These are phyloP conservation scores for Porites evermanni DNA, from an alignment of 92 coral and sea anemone genomes.

Conservation along the genomic window DNA sequence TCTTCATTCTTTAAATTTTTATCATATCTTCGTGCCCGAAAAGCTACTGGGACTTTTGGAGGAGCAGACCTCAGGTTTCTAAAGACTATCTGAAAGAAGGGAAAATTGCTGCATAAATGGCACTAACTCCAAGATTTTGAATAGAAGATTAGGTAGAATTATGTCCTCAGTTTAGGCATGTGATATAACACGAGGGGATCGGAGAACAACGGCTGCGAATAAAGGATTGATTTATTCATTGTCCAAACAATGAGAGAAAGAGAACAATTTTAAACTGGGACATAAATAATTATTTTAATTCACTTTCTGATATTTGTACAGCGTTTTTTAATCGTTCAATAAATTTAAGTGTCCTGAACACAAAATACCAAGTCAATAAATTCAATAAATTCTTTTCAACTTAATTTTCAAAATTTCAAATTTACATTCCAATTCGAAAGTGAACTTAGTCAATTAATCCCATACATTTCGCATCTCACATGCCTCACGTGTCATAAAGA, in stretches of 20 bases:
- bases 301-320: background rate
- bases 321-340: background rate
- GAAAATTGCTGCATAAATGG: too few species aligned
- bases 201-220: too few species aligned
- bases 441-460: background rate
- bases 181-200: too few species aligned
- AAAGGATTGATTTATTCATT: background rate
- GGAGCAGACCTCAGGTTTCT: too few species aligned
- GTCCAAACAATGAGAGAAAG: background rate
- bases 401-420: conserved; percentile 12
- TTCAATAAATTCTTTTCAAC: background rate
- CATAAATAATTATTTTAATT: conserved; percentile 1
- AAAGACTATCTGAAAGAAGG: too few species aligned
- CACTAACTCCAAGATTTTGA: too few species aligned
- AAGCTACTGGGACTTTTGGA: too few species aligned
- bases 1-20: too few species aligned
- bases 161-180: too few species aligned
- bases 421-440: background rate
- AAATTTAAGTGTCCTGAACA: conserved; percentile 13
- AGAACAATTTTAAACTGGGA: background rate
- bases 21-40: too few species aligned
- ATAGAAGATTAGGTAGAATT: too few species aligned
- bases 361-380: conserved; percentile 28
- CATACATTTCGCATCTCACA: background rate
- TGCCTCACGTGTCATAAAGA: too few species aligned